phyloP scores from a whole-genome alignment of 2,797 vertebrate genomes.

The Nyctibius grandis region DNA sequence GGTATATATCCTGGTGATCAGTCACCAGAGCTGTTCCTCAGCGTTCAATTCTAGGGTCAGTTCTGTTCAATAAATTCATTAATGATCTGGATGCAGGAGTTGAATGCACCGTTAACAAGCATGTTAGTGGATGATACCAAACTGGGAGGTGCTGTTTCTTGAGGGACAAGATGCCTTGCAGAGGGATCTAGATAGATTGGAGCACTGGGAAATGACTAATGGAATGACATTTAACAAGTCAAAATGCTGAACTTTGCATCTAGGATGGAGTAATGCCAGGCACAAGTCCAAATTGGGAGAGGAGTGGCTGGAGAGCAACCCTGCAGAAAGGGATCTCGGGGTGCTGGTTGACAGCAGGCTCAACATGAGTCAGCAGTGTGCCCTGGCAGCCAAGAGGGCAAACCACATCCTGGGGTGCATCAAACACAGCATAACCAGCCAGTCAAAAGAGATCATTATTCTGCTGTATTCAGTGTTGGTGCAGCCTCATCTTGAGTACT shows the following conservation, averaged over 20 bases:
- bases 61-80: background rate
- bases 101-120: background rate
- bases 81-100: background rate
- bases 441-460: background rate
- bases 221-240: background rate
- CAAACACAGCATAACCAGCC: too few species aligned
- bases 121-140: background rate
- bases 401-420: background rate
- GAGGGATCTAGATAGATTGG: background rate
- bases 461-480: too few species aligned
- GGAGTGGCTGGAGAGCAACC: background rate
- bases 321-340: background rate
- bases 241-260: background rate
- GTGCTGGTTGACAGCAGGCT: background rate
- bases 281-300: background rate
- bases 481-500: background rate
- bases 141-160: background rate
- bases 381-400: background rate
- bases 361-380: background rate
- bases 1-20: background rate
- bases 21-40: background rate
- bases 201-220: background rate
- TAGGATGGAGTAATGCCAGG: background rate
- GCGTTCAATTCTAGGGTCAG: background rate
- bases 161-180: background rate